phyloP scores from a whole-genome alignment of 2,113 vertebrate species.

The Leptodactylus fuscus region DNA sequence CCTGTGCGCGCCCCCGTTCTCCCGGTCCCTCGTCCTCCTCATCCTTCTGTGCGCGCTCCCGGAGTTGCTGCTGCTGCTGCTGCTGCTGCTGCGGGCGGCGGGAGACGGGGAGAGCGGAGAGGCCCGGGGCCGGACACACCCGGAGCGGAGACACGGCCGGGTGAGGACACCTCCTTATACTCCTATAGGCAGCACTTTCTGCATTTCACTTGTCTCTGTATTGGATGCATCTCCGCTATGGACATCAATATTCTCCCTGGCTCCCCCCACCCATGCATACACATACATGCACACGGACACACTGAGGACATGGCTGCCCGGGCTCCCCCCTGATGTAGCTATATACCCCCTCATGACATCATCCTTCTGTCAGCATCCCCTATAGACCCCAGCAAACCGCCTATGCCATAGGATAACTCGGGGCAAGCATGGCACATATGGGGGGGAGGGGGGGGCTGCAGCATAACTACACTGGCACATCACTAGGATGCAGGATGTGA shows the following conservation, averaged over 20 bases:
- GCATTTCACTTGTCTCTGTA: not conserved
- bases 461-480: not conserved
- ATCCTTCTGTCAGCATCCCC: not conserved
- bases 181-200: not conserved
- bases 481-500: not conserved
- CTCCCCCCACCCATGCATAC: slow-evolving; percentile 7
- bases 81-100: slow-evolving; percentile 45
- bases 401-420: not conserved
- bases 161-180: not conserved
- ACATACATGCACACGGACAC: not conserved
- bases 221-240: not conserved
- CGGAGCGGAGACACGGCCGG: slow-evolving; percentile 10
- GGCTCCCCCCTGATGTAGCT: not conserved
- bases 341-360: not conserved
- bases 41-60: slow-evolving; percentile 46
- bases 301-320: not conserved
- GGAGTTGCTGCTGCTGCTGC: slow-evolving; percentile 31
- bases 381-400: too few relatives aligned
- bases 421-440: not conserved
- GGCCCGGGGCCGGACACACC: slow-evolving; percentile 42
- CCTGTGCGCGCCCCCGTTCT: slow-evolving; percentile 60
- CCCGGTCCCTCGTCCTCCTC: slow-evolving; percentile 62
- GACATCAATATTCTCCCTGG: not conserved
- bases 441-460: not conserved
- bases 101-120: slow-evolving; percentile 41